Base-by-base conservation (phyloP, 2,797 vertebrate species). In the Miichthys miiuy region DNA sequence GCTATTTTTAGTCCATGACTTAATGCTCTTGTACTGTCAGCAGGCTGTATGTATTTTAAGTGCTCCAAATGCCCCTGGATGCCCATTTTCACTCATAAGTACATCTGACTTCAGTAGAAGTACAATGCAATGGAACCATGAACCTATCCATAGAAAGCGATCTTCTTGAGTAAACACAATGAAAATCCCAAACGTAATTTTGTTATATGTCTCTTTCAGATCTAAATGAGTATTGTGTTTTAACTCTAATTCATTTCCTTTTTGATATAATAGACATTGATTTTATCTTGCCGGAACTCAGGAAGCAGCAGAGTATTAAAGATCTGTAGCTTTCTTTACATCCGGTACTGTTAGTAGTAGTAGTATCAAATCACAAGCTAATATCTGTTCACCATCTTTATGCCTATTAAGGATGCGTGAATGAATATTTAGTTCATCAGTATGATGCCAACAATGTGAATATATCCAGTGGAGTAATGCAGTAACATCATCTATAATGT, bases 251-350 rank as follows among this genome's bases (percentile, higher is more conserved):
- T 71, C 44, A 54, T 72, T 56, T 68, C 11, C 48, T 57, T 82
- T 80, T 79, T 77, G 63, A 72, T 68, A 38, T 25, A 30, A 58
- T 64, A 72, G 41, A 56, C 65, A 85, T 87, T 72, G 88, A 88
- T 92, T 87, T 71, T 56, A 60, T 62, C 38, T 25, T 62, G 30
- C 12, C 2, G 16, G n/a, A 57, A 44, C 23, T 44, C 61, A 72
- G 23, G 67, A 69, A 80, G 61, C 41, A 67, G 68, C 27, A 48
- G 61, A 56, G 38, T 68, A 73, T 69, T 55, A 72, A 77, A 77
- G 50, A 52, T 48, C 48, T 57, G 71, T 17, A 20, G 34, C 67
- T 75, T 80, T 48, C 47, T 55, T 76, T 60, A 13, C 27, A 68
- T 42, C 17, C 13, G 27, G 25, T 61, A 21, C 21, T 50, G n/a